Conservation (phyloP, 2,888 invertebrate genomes). For the Drosophila algonquin region DNA sequence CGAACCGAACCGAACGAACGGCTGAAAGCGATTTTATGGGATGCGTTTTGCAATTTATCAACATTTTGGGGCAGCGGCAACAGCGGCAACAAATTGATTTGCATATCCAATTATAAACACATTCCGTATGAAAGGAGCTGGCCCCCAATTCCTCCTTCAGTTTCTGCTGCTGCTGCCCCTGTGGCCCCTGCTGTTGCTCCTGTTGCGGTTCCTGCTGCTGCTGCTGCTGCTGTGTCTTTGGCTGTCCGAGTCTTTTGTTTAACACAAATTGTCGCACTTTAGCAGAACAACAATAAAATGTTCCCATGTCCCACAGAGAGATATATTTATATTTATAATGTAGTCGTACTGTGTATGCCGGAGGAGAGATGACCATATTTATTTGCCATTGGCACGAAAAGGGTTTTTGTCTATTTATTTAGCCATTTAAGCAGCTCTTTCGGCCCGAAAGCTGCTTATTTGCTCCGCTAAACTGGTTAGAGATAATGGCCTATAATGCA, state of each 20-base stretch:
- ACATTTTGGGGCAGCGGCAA: slow-evolving; percentile 28
- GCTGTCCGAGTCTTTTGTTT: slow-evolving; percentile 47
- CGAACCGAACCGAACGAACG: slow-evolving; percentile 5
- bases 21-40: slow-evolving; percentile 33
- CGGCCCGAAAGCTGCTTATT: slow-evolving; percentile 21
- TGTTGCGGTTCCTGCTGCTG: too few species aligned
- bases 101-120: slow-evolving; percentile 81
- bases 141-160: background rate
- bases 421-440: slow-evolving; percentile 13
- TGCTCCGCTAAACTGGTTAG: slow-evolving; percentile 44
- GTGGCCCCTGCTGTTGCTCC: slow-evolving; percentile 2
- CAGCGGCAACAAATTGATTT: slow-evolving; percentile 70
- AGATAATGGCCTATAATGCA: slow-evolving; percentile 13
- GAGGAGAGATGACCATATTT: background rate
- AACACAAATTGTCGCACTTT: slow-evolving; percentile 72
- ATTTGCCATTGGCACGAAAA: slow-evolving; percentile 47
- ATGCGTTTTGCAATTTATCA: slow-evolving; percentile 64
- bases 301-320: background rate
- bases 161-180: slow-evolving; percentile 17
- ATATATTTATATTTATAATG: background rate
- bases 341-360: background rate
- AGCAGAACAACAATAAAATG: slow-evolving; percentile 31
- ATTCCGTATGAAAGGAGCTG: slow-evolving; percentile 54
- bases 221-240: slow-evolving; percentile 11
- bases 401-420: slow-evolving; percentile 37